phyloP scores from a whole-genome alignment of 2,888 invertebrate species.

The Sicus ferrugineus region DNA sequence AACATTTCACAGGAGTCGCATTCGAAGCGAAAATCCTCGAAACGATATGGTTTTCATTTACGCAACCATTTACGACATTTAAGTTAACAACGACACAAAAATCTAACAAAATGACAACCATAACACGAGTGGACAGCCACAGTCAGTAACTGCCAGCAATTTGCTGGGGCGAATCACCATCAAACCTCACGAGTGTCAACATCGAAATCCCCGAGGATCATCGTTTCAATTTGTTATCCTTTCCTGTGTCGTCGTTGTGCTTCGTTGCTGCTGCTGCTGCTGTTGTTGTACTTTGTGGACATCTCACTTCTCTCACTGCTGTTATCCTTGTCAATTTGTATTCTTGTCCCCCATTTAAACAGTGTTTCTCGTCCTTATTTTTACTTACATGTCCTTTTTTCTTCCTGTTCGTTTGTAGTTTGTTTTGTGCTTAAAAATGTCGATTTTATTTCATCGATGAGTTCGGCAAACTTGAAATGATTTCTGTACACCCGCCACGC shows the following conservation, averaged over 20 bases:
- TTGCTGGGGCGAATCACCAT: slow-evolving; percentile 13
- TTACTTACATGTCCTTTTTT: not conserved
- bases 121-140: slow-evolving; percentile 43
- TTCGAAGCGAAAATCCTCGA: slow-evolving; percentile 44
- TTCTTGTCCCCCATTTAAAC: not conserved
- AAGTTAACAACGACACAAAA: slow-evolving; percentile 47
- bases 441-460: not conserved
- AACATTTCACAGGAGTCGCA: slow-evolving; percentile 58
- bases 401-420: not conserved
- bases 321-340: not conserved
- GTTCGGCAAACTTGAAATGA: not conserved
- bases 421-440: not conserved
- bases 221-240: slow-evolving; percentile 52
- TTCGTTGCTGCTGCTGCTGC: not conserved
- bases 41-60: slow-evolving; percentile 50
- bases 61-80: slow-evolving; percentile 59
- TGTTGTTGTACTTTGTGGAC: not conserved
- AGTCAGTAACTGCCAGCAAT: no score
- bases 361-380: not conserved
- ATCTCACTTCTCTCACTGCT: not conserved
- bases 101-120: slow-evolving; percentile 44
- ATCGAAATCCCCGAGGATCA: slow-evolving; percentile 53
- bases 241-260: not conserved
- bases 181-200: slow-evolving; percentile 31
- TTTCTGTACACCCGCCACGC: no score